phyloP scores from a whole-genome alignment of 2,113 vertebrate species.

The Plectropomus leopardus region DNA sequence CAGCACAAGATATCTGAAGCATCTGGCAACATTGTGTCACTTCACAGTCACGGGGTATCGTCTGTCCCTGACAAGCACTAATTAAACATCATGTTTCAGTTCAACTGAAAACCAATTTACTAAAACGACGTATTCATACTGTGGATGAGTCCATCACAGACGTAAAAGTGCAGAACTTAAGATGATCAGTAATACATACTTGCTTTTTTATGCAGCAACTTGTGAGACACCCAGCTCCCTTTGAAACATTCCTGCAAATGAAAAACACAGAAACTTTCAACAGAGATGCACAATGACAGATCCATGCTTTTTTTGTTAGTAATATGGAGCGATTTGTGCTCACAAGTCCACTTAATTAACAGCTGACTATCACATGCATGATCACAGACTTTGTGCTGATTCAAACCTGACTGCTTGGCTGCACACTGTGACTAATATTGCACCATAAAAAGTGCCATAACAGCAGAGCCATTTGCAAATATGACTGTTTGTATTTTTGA shows the following conservation, averaged over 20 bases:
- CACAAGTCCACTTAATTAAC: not conserved
- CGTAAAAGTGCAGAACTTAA: not conserved
- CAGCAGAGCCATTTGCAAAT: not conserved
- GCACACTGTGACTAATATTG: not conserved
- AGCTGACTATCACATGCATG: not conserved
- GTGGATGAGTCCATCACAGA: not conserved
- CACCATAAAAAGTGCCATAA: not conserved
- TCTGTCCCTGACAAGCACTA: not conserved
- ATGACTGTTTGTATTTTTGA: too few relatives aligned
- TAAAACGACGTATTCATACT: not conserved
- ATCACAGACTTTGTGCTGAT: not conserved
- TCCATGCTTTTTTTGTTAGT: not conserved
- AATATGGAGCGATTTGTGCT: not conserved
- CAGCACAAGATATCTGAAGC: slow-evolving; percentile 28
- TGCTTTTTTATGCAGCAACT: slow-evolving; percentile 98
- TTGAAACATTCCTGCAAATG: slow-evolving; percentile 96
- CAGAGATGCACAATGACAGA: not conserved
- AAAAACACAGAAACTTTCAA: slow-evolving; percentile 38
- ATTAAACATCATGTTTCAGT: not conserved
- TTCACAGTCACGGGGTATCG: not conserved
- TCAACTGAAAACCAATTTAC: not conserved
- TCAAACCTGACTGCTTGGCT: not conserved
- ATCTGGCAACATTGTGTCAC: slow-evolving; percentile 12
- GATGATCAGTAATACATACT: slow-evolving; percentile 87
- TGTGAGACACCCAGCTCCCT: slow-evolving; percentile 98